Conservation (phyloP, 1,140 invertebrate species). For the Drosophila novamexicana region DNA sequence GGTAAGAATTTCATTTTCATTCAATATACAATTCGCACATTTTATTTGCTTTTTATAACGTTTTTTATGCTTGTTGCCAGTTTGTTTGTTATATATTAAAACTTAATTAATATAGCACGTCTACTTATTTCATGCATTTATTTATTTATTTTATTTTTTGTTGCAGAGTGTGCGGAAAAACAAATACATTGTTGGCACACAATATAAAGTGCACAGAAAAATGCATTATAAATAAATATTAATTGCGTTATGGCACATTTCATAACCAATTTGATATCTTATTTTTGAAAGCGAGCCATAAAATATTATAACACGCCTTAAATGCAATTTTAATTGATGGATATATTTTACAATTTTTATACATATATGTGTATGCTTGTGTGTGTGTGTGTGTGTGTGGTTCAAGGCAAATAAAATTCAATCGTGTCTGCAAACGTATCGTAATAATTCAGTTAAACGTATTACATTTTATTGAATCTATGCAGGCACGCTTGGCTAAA, state of each 20-base stretch:
- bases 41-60: constrained; percentile 7
- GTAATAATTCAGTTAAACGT: constrained; percentile 9
- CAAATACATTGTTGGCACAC: not conserved
- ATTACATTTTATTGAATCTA: constrained; percentile 4
- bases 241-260: not conserved
- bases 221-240: not conserved
- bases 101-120: constrained; percentile 41
- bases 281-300: too few species aligned
- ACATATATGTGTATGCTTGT: too few species aligned
- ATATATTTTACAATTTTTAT: not conserved
- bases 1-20: not conserved
- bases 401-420: not conserved
- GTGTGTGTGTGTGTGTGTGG: not conserved
- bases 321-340: constrained; percentile 7
- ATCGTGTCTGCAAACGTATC: not conserved
- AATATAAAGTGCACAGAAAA: not conserved
- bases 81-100: constrained; percentile 38
- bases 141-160: constrained; percentile 4
- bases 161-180: not conserved
- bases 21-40: not conserved
- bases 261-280: not conserved
- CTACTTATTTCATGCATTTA: not conserved
- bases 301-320: too few species aligned
- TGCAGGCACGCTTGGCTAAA: not conserved
- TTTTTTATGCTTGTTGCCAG: not conserved